phyloP scores from a whole-genome alignment of 1,140 invertebrate species.

The Metopolophium dirhodum region DNA sequence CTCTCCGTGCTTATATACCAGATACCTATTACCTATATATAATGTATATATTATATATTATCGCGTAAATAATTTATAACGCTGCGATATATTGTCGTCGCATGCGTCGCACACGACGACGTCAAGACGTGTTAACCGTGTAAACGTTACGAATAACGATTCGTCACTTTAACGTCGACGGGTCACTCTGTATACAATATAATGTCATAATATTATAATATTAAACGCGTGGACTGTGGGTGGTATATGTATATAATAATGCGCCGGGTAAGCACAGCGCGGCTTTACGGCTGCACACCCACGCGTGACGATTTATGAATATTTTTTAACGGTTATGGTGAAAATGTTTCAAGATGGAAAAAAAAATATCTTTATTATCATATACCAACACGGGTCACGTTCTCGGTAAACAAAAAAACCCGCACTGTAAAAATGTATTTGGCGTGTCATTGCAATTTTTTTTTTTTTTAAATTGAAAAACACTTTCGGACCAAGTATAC shows the following conservation, averaged over 20 bases:
- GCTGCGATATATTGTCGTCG: background rate
- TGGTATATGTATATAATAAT: background rate
- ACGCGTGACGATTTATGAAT: background rate
- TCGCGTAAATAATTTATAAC: background rate
- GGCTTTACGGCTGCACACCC: background rate
- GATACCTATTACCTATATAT: too few relatives aligned
- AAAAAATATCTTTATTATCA: background rate
- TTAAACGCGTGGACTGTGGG: background rate
- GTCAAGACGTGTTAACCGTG: conserved; percentile 5
- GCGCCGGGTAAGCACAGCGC: background rate
- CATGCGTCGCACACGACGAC: background rate
- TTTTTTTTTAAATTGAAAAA: too few relatives aligned
- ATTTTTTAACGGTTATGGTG: background rate
- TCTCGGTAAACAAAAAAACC: background rate
- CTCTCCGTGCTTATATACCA: background rate
- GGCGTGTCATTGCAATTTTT: too few relatives aligned
- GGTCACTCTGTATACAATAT: background rate
- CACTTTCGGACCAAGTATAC: too few relatives aligned
- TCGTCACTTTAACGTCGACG: background rate
- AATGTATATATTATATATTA: background rate
- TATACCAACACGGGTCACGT: background rate
- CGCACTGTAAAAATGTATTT: background rate
- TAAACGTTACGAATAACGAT: background rate
- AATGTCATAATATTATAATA: background rate
- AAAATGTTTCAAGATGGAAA: background rate